Base-by-base conservation (phyloP, 2,888 invertebrate species). In the Plebejus melissa region DNA sequence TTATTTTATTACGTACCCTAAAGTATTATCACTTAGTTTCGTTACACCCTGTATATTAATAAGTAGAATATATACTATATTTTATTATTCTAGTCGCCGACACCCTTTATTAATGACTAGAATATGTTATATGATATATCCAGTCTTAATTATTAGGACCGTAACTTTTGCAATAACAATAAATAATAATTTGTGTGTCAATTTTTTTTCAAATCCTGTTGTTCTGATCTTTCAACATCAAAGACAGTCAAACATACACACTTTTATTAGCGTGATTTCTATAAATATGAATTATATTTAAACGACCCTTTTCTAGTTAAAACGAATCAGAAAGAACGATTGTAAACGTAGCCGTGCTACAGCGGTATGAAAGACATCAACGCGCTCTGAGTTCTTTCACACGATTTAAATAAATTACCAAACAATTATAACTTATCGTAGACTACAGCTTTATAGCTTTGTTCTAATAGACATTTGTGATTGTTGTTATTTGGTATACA, bases 291-390 rank as follows among this genome's bases (percentile, higher is more conserved):
- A 22, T 22, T 22, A 22, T 22, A 22, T 22, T 22, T 22, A 22
- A 22, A 22, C 22, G 22, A 22, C 22, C 22, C 22, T 22, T 22
- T 22, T 22, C 22, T 22, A 22, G 22, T 22, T 22, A 22, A 22
- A 22, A 22, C 22, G 22, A 22, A 22, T 22, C 22, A 22, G 22
- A 22, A 22, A 22, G 22, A 22, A 32, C 32, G 5, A 32, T 5
- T 60, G 28, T 22, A 9, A 11, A 7, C 60, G 65, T 5, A 32
- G 28, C 36, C 13, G 13, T 13, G 32, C 1, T 32, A 32, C 32
- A 32, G 32, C 65, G 22, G 5, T 84, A 81, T 78, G 84, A 85
- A 85, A 89, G 90, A 91, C 86, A 86, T 90, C 88, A 90, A 91
- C 90, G 91, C 84, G 84, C 70, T 22, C 36, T 32, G 13, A 72